Evolutionary conservation across 2,113 vertebrate genomes (phyloP).

Genomic region (Ailuropoda melanoleuca): DNA sequence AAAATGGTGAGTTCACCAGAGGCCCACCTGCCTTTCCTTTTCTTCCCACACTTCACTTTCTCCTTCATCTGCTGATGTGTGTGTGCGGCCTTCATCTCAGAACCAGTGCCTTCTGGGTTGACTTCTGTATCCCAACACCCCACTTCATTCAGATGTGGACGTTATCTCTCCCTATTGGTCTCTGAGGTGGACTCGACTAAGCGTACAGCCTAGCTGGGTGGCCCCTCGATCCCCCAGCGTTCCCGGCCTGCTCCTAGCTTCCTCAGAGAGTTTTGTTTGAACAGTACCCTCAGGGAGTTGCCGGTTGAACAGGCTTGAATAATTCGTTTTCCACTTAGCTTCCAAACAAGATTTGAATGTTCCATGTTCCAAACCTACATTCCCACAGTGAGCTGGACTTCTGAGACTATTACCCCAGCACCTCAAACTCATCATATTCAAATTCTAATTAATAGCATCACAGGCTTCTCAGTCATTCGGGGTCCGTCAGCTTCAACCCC

Average conservation of each 20-base stretch:
- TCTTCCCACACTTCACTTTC: neutral
- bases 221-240: neutral
- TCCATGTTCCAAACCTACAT: neutral
- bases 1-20: neutral
- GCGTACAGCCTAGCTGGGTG: neutral
- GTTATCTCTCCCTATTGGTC: neutral
- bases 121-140: neutral
- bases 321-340: neutral
- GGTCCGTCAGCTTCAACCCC: neutral
- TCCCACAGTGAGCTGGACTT: neutral
- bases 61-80: neutral
- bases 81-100: neutral
- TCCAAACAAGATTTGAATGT: neutral
- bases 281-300: neutral
- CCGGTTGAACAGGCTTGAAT: neutral
- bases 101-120: neutral
- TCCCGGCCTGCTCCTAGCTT: neutral
- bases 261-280: neutral
- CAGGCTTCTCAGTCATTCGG: neutral
- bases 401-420: neutral
- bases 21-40: neutral
- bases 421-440: neutral
- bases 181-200: neutral
- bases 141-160: neutral
- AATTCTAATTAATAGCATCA: neutral